Conservation (phyloP, 2,113 vertebrate species). For the Pontoporia blainvillei region DNA sequence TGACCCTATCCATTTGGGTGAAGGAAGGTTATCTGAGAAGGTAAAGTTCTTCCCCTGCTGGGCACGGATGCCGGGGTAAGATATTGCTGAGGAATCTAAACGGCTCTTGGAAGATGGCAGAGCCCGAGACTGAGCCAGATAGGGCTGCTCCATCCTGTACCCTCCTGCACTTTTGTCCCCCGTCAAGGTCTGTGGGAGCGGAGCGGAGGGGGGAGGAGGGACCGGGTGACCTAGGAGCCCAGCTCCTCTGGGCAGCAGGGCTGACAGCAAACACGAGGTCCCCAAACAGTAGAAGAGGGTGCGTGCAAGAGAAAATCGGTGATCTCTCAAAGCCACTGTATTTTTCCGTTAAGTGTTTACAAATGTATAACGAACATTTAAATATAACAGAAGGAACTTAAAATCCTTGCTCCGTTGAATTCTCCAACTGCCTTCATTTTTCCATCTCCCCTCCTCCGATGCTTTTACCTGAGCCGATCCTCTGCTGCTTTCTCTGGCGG, state of each 20-base stretch:
- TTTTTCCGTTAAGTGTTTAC: not conserved
- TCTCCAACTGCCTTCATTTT: not conserved
- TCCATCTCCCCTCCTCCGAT: fast-evolving
- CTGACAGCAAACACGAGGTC: not conserved
- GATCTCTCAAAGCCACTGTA: not conserved
- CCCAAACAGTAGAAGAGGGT: not conserved
- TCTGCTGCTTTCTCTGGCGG: not conserved
- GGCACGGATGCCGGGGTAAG: slow-evolving; percentile 19
- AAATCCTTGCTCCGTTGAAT: not conserved
- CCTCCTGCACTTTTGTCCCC: not conserved
- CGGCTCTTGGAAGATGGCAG: not conserved
- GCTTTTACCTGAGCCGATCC: too few species aligned
- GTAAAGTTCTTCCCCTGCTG: slow-evolving; percentile 41
- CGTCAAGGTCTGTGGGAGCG: not conserved
- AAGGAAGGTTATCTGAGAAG: not conserved
- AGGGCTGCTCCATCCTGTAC: not conserved
- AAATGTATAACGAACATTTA: not conserved
- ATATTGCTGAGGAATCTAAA: not conserved
- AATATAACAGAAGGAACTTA: not conserved
- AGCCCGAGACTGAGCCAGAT: not conserved
- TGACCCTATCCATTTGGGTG: slow-evolving; percentile 19
- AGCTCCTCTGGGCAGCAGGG: not conserved
- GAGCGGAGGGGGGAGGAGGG: not conserved
- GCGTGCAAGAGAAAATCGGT: fast-evolving
- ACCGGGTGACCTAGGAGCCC: not conserved